Conservation (phyloP, 2,888 invertebrate species). For the Drosophila anomalipes region DNA sequence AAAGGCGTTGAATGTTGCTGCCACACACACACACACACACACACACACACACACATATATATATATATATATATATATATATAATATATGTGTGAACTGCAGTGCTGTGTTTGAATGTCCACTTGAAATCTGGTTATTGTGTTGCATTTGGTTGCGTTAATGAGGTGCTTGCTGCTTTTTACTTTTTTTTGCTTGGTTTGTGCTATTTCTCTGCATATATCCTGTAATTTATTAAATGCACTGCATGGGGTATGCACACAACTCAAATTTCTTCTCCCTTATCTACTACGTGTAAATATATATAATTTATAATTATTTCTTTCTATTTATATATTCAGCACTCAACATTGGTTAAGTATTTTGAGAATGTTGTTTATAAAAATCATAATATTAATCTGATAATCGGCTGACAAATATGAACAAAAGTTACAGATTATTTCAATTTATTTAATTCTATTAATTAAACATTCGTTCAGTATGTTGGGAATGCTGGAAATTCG, state of each 20-base stretch:
- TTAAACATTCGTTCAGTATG: neutral
- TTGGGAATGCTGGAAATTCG: neutral
- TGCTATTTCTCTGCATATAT: neutral
- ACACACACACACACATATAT: neutral
- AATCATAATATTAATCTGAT: neutral
- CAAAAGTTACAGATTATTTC: neutral
- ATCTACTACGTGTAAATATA: neutral
- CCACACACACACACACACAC: neutral
- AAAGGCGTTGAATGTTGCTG: conserved; percentile 32
- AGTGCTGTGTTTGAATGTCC: conserved; percentile 43
- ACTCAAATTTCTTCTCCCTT: neutral
- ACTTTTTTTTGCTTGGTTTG: neutral
- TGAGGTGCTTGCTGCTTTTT: conserved; percentile 54
- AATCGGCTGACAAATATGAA: neutral
- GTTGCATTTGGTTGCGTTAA: conserved; percentile 65
- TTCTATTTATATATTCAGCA: neutral
- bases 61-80: neutral
- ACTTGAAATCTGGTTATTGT: conserved; percentile 69
- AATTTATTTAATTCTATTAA: neutral
- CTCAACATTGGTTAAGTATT: too few species aligned
- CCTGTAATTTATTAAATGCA: neutral
- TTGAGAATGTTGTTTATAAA: neutral
- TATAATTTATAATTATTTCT: neutral
- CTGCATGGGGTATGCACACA: neutral
- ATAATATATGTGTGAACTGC: neutral